These are phyloP conservation scores for Trichonephila inaurata DNA, from an alignment of 1,140 invertebrate species.

Conservation along the genomic window DNA sequence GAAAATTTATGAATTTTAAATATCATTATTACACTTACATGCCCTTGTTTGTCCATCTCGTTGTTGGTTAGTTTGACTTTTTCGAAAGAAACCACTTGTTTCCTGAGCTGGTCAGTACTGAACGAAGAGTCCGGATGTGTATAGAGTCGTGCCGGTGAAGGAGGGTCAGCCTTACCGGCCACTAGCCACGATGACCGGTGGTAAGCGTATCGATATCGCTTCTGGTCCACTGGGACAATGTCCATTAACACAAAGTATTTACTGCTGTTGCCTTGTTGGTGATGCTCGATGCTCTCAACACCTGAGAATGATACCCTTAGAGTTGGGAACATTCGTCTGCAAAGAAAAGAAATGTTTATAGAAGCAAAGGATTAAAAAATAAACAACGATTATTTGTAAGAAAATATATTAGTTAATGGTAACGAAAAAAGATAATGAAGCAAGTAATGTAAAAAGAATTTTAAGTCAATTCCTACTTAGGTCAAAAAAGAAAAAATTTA, in stretches of 20 bases:
- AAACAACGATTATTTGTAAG: no score
- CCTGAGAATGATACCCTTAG: conserved; percentile 85
- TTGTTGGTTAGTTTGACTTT: conserved; percentile 89
- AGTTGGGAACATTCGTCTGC: conserved; percentile 87
- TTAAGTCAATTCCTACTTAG: no score
- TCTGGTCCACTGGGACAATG: conserved; percentile 86
- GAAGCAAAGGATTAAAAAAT: background rate
- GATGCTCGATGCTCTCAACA: conserved; percentile 81
- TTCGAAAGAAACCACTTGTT: conserved; percentile 88
- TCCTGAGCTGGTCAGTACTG: conserved; percentile 91
- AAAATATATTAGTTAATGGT: no score
- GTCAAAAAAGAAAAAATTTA: no score
- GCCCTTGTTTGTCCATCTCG: conserved; percentile 86
- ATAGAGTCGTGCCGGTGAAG: conserved; percentile 95
- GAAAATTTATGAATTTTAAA: no score
- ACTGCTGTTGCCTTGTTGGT: conserved; percentile 58
- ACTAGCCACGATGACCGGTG: conserved; percentile 87
- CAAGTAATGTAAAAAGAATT: no score
- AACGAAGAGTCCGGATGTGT: conserved; percentile 97
- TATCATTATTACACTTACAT: conserved; percentile 82
- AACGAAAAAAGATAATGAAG: background rate
- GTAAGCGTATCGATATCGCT: conserved; percentile 87
- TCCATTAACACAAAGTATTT: conserved; percentile 85
- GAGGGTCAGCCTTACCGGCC: conserved; percentile 89
- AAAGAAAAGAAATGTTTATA: background rate